Evolutionary conservation across 2,113 vertebrate species (phyloP), one percentile per base, ranked within the genome.

Genomic region (Hiodon alosoides): DNA sequence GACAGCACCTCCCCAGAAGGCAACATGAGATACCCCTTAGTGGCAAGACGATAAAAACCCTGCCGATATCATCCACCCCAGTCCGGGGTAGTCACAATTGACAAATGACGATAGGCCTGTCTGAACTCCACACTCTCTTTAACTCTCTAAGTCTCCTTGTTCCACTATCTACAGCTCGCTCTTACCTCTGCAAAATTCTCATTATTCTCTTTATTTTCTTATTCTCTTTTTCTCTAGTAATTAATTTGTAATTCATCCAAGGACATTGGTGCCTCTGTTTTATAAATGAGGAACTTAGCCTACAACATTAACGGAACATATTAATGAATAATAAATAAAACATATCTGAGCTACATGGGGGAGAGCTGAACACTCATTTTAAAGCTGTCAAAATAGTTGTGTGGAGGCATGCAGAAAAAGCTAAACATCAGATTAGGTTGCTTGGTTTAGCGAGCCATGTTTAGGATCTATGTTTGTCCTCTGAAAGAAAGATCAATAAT

Each of bases 351-450:
- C 52, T 54, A 52, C 52, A 50, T 69, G 53, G 6, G 17, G 50
- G 54, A 69, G 52, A 31, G 31, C 31, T 69, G 31, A 54, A 69
- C 68, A 69, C 16, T 31, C 17, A 55, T 69, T 69, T 69, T 46
- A 55, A 69, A 69, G 16, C 60, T 62, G 53, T 69, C 68, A 54
- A 16, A 69, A 55, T 50, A 51, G 13, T n/a, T 47, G 51, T 16
- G 9, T 16, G 16, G 17, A 55, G 67, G 54, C 16, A 69, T 53
- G 16, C 51, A 17, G 9, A 14, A 52, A 16, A 16, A 9, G 51
- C 53, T 54, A 55, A 69, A n/a, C 52, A 55, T 16, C 53, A 57
- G 13, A 69, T n/a, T 54, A 69, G 68, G 50, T 54, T 53, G 68
- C 68, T 16, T 54, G 54, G 68, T 69, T 69, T 69, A 69, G 10